Conservation (phyloP, 2,113 vertebrate species). For the Athene cunicularia region DNA sequence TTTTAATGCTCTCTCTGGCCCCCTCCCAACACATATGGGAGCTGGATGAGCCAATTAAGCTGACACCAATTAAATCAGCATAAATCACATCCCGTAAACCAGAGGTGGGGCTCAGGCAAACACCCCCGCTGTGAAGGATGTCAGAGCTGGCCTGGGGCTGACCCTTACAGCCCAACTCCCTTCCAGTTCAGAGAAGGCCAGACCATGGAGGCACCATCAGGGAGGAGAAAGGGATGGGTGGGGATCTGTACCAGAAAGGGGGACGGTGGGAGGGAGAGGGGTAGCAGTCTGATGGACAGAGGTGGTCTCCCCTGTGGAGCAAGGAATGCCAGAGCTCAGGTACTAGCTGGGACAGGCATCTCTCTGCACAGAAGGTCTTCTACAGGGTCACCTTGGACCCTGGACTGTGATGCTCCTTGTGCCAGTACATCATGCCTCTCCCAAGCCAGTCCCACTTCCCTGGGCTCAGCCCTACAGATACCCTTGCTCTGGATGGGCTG, state of each 20-base stretch:
- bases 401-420: background rate
- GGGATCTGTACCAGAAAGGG: rapidly evolving
- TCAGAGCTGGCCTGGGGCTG: background rate
- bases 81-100: slow-evolving; percentile 49
- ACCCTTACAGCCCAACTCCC: background rate
- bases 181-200: background rate
- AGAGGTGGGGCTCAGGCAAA: slow-evolving; percentile 47
- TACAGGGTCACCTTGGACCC: background rate
- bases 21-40: slow-evolving; percentile 61
- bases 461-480: background rate
- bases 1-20: slow-evolving; percentile 62
- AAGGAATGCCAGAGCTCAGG: background rate
- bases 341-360: background rate
- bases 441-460: background rate
- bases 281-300: background rate
- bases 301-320: background rate
- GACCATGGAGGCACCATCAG: background rate
- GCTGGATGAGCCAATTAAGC: slow-evolving; percentile 61
- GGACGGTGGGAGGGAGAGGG: background rate
- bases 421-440: too few species aligned
- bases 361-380: background rate
- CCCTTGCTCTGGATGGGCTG: background rate
- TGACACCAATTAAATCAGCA: slow-evolving; percentile 55
- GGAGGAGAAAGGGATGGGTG: background rate
- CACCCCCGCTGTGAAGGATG: background rate